These are phyloP conservation scores for Mnemiopsis leidyi DNA, from an alignment of 37 sponge, comb jelly and placozoan genomes.

Conservation along the genomic window DNA sequence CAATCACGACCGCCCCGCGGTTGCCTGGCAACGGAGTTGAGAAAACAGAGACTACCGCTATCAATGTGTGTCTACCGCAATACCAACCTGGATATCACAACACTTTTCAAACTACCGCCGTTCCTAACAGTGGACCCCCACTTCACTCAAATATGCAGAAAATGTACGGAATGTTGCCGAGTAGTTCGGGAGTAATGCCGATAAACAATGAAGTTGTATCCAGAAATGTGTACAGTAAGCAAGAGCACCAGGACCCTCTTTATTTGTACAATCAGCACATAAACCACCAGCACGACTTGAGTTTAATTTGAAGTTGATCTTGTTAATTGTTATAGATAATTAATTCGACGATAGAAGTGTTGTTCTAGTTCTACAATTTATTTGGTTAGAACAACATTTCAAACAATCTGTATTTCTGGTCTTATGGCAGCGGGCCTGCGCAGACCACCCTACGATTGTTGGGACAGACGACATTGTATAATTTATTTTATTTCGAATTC, in stretches of 20 bases:
- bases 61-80: background rate
- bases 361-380: too few relatives aligned
- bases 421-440: too few relatives aligned
- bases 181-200: background rate
- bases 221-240: background rate
- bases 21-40: too few relatives aligned
- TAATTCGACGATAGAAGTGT: too few relatives aligned
- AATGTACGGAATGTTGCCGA: background rate
- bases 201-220: background rate
- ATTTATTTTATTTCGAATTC: too few relatives aligned
- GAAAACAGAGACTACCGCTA: background rate
- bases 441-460: too few relatives aligned
- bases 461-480: too few relatives aligned
- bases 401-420: too few relatives aligned
- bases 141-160: background rate
- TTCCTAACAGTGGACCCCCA: background rate
- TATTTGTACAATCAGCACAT: background rate
- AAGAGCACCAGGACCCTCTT: slow-evolving; percentile 27
- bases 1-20: background rate
- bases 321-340: too few relatives aligned
- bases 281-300: background rate
- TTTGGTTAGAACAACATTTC: too few relatives aligned
- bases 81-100: background rate
- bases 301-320: background rate
- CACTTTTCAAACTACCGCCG: background rate